Evolutionary conservation across 2,888 invertebrate genomes (phyloP).

Genomic region (Dryadula phaetusa): DNA sequence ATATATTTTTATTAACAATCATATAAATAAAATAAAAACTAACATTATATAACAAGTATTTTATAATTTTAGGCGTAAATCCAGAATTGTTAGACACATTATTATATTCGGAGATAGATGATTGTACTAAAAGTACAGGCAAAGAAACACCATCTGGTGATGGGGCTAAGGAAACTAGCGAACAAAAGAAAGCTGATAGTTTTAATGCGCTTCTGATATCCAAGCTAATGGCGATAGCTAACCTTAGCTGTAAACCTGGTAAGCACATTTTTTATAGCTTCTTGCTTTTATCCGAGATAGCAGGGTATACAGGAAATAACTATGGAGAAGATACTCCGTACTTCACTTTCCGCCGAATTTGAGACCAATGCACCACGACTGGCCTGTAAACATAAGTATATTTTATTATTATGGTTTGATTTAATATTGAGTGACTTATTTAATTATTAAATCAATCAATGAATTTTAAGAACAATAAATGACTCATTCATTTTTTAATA

Average conservation of each 20-base stretch:
- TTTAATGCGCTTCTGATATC: constrained; percentile 94
- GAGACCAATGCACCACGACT: too few relatives aligned
- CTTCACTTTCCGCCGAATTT: too few relatives aligned
- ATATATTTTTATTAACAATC: constrained; percentile 2
- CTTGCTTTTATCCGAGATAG: too few relatives aligned
- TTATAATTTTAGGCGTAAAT: constrained; percentile 88
- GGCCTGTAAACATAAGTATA: too few relatives aligned
- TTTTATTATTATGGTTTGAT: too few relatives aligned
- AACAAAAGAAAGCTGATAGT: constrained; percentile 78
- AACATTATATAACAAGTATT: background rate
- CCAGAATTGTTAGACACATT: constrained; percentile 92
- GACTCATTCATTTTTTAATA: too few relatives aligned
- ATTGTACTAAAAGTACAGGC: constrained; percentile 45
- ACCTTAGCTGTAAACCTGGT: constrained; percentile 94
- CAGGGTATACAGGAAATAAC: too few relatives aligned
- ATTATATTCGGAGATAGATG: constrained; percentile 85
- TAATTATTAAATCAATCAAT: too few relatives aligned
- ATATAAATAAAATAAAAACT: background rate
- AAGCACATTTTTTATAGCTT: constrained; percentile 56
- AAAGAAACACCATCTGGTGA: constrained; percentile 49
- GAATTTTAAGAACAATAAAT: too few relatives aligned
- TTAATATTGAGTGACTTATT: too few relatives aligned
- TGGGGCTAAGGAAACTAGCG: constrained; percentile 58
- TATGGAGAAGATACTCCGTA: too few relatives aligned
- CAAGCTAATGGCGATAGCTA: constrained; percentile 92